Base-by-base conservation (phyloP, 2,113 vertebrate species). In the Cephalopterus ornatus region DNA sequence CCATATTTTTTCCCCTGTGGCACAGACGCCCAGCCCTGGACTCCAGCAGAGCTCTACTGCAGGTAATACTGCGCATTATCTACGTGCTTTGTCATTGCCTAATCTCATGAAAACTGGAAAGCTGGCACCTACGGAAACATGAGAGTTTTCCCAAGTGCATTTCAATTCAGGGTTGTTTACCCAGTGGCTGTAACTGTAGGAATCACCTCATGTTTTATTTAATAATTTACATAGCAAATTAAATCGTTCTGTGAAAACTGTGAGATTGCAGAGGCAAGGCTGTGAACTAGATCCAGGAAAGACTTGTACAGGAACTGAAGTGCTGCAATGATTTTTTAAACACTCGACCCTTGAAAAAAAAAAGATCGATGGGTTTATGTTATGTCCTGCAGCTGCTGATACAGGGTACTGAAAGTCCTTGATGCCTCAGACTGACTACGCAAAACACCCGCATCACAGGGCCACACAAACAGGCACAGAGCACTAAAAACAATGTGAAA, bases 361-460 rank as follows among this genome's bases (percentile, higher is more conserved):
- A 63, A 70, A 33, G 59, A 81, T 66, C 55, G 27, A 35, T 33
- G 81, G 12, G 18, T 74, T 63, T 75, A 76, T 62, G 5, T 46
- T 83, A 49, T 9, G 5, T 66, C 65, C 39, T 49, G 28, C 0
- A 0, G 46, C 37, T 80, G 33, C 79, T 88, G 37, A 62, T 42
- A 58, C 8, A 53, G 15, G 11, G 3, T 28, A 22, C 42, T 81
- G 35, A 44, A 72, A 85, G 32, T 39, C 26, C 12, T 84, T 8
- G 0, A 19, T 75, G 56, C 58, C 20, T 76, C n/a, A 32, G 15
- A 49, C 67, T 52, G 47, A 14, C 42, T 52, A 15, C 9, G 13
- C 42, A 87, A 71, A 92, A 83, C 9, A 49, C 5, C 7, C 0
- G 0, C 9, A 58, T 33, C 37, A 42, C 0, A 2, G 22, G 65